Conservation (phyloP, 2,888 invertebrate species). For the Cryptocheilus praepositus region DNA sequence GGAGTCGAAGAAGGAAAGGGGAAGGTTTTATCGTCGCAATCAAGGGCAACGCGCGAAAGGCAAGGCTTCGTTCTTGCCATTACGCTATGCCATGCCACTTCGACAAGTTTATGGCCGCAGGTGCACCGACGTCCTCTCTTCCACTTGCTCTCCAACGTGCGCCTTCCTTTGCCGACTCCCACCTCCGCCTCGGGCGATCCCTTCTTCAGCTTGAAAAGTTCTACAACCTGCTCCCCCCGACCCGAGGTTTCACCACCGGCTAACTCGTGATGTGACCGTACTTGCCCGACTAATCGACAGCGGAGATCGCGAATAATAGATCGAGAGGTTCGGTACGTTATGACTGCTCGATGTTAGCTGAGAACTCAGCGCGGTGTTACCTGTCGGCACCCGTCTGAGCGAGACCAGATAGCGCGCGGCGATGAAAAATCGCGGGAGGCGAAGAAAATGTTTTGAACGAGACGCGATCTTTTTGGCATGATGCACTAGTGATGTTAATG, state of each 20-base stretch:
- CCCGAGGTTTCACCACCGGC: slow-evolving; percentile 16
- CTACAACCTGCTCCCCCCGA: not conserved
- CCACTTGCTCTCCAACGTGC: not conserved
- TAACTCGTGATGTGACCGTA: too few species aligned
- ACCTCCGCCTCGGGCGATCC: not conserved
- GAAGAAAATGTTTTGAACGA: too few species aligned
- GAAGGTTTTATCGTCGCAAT: slow-evolving; percentile 52
- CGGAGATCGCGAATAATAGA: too few species aligned
- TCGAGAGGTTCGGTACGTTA: too few species aligned
- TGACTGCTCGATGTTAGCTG: too few species aligned
- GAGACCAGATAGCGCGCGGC: too few species aligned
- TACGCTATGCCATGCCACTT: slow-evolving; percentile 45
- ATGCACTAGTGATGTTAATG: too few species aligned
- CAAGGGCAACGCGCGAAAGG: slow-evolving; percentile 50
- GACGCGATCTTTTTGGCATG: too few species aligned
- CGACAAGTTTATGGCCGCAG: slow-evolving; percentile 58
- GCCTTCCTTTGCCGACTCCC: not conserved
- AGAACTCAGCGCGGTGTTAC: too few species aligned
- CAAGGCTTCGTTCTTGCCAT: slow-evolving; percentile 46
- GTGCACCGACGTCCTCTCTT: slow-evolving; percentile 42
- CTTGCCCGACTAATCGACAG: too few species aligned
- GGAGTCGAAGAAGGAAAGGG: slow-evolving; percentile 22
- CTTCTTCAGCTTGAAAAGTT: not conserved
- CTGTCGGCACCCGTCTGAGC: too few species aligned
- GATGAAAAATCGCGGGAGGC: too few species aligned